Evolutionary conservation across 1,140 invertebrate species (phyloP).

Genomic region (Arion vulgaris): DNA sequence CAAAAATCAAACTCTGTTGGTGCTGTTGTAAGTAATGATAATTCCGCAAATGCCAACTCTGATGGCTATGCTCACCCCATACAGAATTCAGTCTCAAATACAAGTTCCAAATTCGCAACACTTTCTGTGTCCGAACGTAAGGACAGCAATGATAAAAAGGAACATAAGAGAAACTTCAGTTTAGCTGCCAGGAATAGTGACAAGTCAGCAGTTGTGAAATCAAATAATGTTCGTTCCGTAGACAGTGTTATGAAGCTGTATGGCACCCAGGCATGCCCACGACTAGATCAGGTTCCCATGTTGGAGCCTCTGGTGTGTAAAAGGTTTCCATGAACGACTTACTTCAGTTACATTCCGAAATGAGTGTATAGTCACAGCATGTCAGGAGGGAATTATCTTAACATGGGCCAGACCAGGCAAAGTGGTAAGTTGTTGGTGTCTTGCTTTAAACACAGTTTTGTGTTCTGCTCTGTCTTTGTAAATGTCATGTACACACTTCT

Average conservation of each 20-base stretch:
- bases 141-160: constrained; percentile 77
- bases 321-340: constrained; percentile 96
- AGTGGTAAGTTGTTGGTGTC: constrained; percentile 53
- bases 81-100: constrained; percentile 65
- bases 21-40: constrained; percentile 54
- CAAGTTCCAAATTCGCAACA: constrained; percentile 75
- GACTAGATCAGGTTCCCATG: constrained; percentile 95
- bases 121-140: constrained; percentile 76
- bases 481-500: not conserved
- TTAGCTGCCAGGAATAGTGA: constrained; percentile 72
- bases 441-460: not conserved
- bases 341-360: constrained; percentile 94
- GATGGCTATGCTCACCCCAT: constrained; percentile 63
- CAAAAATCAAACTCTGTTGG: constrained; percentile 62
- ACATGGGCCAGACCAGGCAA: constrained; percentile 94
- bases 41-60: constrained; percentile 41
- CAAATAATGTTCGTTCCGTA: constrained; percentile 62
- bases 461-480: not conserved
- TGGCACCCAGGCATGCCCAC: constrained; percentile 87
- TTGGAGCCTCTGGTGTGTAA: constrained; percentile 97
- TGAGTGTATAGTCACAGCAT: constrained; percentile 97
- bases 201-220: constrained; percentile 60
- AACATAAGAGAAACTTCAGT: constrained; percentile 86
- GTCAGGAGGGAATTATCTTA: constrained; percentile 97
- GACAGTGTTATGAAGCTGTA: constrained; percentile 70